Conservation (phyloP, 92 coral and sea anemone genomes). For the Plumapathes pennacea region DNA sequence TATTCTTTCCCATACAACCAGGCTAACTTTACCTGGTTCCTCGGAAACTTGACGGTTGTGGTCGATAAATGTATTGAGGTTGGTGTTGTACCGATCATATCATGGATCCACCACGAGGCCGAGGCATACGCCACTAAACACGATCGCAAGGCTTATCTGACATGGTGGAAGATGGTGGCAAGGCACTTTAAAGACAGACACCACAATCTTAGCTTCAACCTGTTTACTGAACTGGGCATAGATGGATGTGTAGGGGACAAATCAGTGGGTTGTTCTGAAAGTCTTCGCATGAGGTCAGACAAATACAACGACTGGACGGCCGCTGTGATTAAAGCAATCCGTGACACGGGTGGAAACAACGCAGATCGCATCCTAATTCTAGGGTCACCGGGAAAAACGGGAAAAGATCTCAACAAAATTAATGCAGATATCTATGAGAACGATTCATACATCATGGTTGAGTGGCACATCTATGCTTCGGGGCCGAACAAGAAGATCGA, state of each 20-base stretch:
- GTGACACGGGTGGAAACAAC: slow-evolving; percentile 46
- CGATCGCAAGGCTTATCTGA: slow-evolving; percentile 37
- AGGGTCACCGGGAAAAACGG: slow-evolving; percentile 58
- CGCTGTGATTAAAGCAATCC: slow-evolving; percentile 53
- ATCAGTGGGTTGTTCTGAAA: neutral
- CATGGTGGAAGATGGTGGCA: slow-evolving; percentile 73
- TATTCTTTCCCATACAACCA: slow-evolving; percentile 30
- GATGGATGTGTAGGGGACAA: slow-evolving; percentile 39
- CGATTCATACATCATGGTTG: slow-evolving; percentile 58
- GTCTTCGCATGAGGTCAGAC: slow-evolving; percentile 10
- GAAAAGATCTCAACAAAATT: slow-evolving; percentile 30
- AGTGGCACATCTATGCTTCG: slow-evolving; percentile 67
- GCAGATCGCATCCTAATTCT: slow-evolving; percentile 53
- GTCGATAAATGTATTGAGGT: slow-evolving; percentile 49
- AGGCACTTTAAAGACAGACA: slow-evolving; percentile 39
- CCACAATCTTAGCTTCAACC: slow-evolving; percentile 65
- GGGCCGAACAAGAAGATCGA: slow-evolving; percentile 61
- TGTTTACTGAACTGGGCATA: slow-evolving; percentile 75
- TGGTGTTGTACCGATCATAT: slow-evolving; percentile 54
- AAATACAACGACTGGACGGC: slow-evolving; percentile 51
- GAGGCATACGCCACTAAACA: slow-evolving; percentile 55
- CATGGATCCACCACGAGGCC: slow-evolving; percentile 66
- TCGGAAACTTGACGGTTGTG: slow-evolving; percentile 27
- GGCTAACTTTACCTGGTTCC: slow-evolving; percentile 26
- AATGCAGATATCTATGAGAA: slow-evolving; percentile 31